phyloP scores from a whole-genome alignment of 2,113 vertebrate genomes.

The Leucosticte australis region DNA sequence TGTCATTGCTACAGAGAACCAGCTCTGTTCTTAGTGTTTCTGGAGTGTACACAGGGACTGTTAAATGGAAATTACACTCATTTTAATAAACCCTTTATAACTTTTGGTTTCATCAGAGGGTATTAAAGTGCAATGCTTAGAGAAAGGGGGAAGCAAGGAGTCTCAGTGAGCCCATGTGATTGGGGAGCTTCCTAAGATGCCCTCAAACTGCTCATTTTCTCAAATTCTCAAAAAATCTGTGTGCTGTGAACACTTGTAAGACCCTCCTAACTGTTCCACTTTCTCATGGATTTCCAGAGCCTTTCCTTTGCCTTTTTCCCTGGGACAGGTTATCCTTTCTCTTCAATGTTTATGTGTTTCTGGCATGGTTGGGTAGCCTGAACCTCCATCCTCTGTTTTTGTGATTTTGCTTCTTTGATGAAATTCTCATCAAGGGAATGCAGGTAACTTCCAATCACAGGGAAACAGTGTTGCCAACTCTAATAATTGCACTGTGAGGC shows the following conservation, averaged over 20 bases:
- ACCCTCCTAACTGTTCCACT: not conserved
- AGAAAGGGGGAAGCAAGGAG: not conserved
- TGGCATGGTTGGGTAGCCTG: not conserved
- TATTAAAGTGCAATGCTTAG: conserved; percentile 16
- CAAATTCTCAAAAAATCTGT: not conserved
- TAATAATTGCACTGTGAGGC: not conserved
- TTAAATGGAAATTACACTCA: not conserved
- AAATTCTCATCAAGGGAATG: not conserved
- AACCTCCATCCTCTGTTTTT: not conserved
- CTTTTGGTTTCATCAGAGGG: not conserved
- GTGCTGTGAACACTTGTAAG: not conserved
- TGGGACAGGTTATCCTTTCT: not conserved
- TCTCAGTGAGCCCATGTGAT: not conserved
- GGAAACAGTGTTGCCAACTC: not conserved
- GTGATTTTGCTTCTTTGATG: conserved; percentile 1
- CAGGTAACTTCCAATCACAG: not conserved
- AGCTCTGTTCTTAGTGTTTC: not conserved
- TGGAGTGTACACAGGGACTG: not conserved
- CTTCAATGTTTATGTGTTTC: not conserved
- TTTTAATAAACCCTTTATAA: not conserved
- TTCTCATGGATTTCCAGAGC: not conserved
- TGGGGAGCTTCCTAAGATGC: not conserved
- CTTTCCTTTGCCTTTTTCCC: not conserved
- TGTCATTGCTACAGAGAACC: not conserved
- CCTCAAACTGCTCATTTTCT: not conserved